A percentile compares a stretch with the other conserved stretches of the same genome.
phyloP scores from a whole-genome alignment of 2,113 vertebrate genomes.

The Xenotilapia flavipinnis region DNA sequence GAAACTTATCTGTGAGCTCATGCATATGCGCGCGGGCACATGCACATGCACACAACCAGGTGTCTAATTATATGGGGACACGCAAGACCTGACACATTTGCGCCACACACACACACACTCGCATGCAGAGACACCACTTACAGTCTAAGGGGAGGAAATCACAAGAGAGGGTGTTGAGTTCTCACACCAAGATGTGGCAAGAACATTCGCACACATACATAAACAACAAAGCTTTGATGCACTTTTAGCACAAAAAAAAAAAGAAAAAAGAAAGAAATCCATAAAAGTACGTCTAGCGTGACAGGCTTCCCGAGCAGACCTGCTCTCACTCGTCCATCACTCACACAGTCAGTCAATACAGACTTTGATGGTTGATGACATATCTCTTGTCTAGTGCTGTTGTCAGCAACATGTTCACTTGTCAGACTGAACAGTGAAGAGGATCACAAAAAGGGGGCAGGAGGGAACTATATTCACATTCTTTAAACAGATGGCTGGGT shows the following conservation, averaged over 20 bases:
- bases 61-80: conserved; percentile 65
- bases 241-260: conserved; percentile 3
- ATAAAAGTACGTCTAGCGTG: not conserved
- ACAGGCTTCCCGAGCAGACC: not conserved
- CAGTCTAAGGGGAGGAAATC: conserved; percentile 42
- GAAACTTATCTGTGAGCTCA: conserved; percentile 8
- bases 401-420: conserved; percentile 40
- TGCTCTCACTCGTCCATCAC: conserved; percentile 25
- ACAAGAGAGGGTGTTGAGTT: conserved; percentile 50
- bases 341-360: not conserved
- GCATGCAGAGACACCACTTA: conserved; percentile 16
- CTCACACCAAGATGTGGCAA: conserved; percentile 45
- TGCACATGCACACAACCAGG: conserved; percentile 51
- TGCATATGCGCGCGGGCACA: not conserved
- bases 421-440: conserved; percentile 27
- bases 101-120: not conserved
- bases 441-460: conserved; percentile 24
- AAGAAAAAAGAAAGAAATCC: not conserved
- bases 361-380: conserved; percentile 43
- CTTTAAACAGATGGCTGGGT: conserved; percentile 48
- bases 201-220: conserved; percentile 49
- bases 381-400: conserved; percentile 34
- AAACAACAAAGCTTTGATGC: conserved; percentile 21
- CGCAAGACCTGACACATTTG: conserved; percentile 56
- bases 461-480: conserved; percentile 33